phyloP scores from a whole-genome alignment of 2,888 invertebrate species.

The Zele albiditarsus region DNA sequence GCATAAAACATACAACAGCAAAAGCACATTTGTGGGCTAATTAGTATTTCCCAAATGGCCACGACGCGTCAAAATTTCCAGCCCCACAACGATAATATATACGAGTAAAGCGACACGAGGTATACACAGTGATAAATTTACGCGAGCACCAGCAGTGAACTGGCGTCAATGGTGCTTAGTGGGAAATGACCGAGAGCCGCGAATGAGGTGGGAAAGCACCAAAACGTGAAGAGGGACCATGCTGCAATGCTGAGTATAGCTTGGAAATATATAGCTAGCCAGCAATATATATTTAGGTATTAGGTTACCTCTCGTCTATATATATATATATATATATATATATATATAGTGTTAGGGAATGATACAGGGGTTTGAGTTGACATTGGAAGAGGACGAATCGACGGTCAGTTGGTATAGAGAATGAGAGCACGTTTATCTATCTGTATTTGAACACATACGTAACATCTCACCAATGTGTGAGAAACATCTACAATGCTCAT shows the following conservation, averaged over 20 bases:
- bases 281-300: too few relatives aligned
- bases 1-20: too few relatives aligned
- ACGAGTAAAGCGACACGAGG: constrained; percentile 12
- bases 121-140: constrained; percentile 64
- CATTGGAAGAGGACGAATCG: constrained; percentile 3
- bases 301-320: too few relatives aligned
- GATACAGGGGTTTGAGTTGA: not conserved
- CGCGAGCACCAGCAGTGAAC: constrained; percentile 65
- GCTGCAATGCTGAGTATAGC: not conserved
- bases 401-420: not conserved
- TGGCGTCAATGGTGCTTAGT: constrained; percentile 68
- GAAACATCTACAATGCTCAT: constrained; percentile 29
- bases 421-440: not conserved
- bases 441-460: not conserved
- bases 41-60: constrained; percentile 64
- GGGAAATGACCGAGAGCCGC: constrained; percentile 57
- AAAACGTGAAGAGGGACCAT: constrained; percentile 24
- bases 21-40: constrained; percentile 46
- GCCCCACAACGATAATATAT: constrained; percentile 4
- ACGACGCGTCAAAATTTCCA: constrained; percentile 62
- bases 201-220: constrained; percentile 46
- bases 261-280: too few relatives aligned
- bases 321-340: too few relatives aligned
- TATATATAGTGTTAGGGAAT: not conserved
- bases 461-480: not conserved